phyloP scores from a whole-genome alignment of 2,888 invertebrate species.

The Meiosimyza platycephala region DNA sequence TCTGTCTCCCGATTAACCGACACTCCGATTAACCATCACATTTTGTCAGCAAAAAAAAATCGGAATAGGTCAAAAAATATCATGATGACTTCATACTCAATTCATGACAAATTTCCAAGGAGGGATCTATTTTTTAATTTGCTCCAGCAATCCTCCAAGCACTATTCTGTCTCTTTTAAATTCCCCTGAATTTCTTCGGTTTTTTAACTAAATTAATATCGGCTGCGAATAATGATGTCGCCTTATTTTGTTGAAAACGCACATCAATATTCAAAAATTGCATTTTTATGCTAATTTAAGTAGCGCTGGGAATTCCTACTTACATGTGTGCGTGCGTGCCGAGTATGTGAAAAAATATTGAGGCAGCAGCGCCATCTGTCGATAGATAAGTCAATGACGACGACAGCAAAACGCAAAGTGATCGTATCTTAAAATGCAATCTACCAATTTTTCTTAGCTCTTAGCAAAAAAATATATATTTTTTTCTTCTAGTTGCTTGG shows the following conservation, averaged over 20 bases:
- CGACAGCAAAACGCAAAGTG: slow-evolving; percentile 48
- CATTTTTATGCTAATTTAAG: slow-evolving; percentile 66
- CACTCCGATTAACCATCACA: too few relatives aligned
- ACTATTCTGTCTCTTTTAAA: too few relatives aligned
- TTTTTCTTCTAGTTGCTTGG: neutral
- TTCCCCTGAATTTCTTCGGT: neutral
- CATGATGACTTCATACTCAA: too few relatives aligned
- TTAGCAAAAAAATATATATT: slow-evolving; percentile 16
- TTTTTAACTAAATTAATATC: neutral
- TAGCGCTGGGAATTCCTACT: slow-evolving; percentile 31
- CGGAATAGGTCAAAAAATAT: too few relatives aligned
- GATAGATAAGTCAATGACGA: slow-evolving; percentile 59
- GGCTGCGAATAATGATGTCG: slow-evolving; percentile 30
- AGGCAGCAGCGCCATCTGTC: slow-evolving; percentile 54
- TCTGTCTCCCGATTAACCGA: too few relatives aligned
- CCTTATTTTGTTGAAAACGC: slow-evolving; percentile 45
- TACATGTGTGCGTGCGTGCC: too few relatives aligned
- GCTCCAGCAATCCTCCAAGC: too few relatives aligned
- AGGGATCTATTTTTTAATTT: too few relatives aligned
- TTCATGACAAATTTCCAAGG: too few relatives aligned
- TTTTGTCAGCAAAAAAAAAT: too few relatives aligned
- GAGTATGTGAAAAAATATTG: slow-evolving; percentile 40
- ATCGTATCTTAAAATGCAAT: slow-evolving; percentile 44
- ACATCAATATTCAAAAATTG: slow-evolving; percentile 67
- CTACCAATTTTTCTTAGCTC: slow-evolving; percentile 13